Evolutionary conservation across 2,888 invertebrate species (phyloP), one percentile per base, ranked within the genome.

Genomic region (Eumerus sabulonum): DNA sequence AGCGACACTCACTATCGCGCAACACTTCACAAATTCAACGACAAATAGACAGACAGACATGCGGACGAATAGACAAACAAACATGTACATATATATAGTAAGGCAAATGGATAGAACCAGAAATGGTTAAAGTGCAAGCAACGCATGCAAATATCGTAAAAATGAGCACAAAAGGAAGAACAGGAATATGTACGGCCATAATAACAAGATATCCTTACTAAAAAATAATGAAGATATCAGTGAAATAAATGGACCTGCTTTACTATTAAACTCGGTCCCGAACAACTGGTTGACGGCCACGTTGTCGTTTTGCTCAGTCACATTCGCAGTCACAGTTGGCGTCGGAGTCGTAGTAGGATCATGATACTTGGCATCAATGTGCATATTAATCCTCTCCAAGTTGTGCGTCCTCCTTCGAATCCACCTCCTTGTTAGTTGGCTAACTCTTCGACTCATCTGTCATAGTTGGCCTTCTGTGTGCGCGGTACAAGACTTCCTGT

Each of bases 191-290:
- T 27, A 27, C 27, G 27, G 7, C 3, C 7, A 68, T 68, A 63
- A 64, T 73, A 73, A 64, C 79, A 64, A 64, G 63, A 57, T 62
- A 59, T 79, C 77, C 72, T 68, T 73, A 48, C 48, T 50, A 57
- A 27, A 57, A 79, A 74, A 79, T 79, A 79, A 79, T 79, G 79
- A 79, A 79, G 79, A 79, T 79, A 79, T 79, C 79, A 79, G 68
- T 40, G 73, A 70, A 74, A 74, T 79, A 79, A 74, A 79, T 79
- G 79, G 79, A 74, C 68, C 74, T 68, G 79, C 64, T 79, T 64
- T 68, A 59, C 73, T 73, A 79, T 73, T 64, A 79, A 68, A 68
- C 73, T 59, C 59, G 74, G 67, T 11, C 12, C n/a, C 54, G 68
- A 64, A 74, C 79, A 70, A 79, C 73, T 74, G 68, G 68, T 79